Percentiles rank a stretch among this genome's conserved stretches.
Conservation (phyloP, 2,797 vertebrate genomes). For the Micrastur ruficollis region DNA sequence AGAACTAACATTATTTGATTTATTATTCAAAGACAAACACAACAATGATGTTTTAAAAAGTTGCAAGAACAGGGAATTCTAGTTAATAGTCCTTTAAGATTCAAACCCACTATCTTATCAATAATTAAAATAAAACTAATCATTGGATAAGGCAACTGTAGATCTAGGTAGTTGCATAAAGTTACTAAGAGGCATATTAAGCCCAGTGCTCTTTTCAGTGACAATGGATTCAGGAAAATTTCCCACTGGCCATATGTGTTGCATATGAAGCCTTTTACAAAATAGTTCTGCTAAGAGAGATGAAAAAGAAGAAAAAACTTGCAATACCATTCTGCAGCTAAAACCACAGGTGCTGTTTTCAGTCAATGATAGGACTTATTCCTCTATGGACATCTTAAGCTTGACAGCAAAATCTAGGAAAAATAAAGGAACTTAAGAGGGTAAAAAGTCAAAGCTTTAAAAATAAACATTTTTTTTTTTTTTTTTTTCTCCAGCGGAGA, state of each 20-base stretch:
- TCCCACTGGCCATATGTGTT: neutral
- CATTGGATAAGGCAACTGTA: neutral
- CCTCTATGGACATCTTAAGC: neutral
- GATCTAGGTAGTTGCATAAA: neutral
- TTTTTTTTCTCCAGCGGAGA: accelerated
- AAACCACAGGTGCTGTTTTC: neutral
- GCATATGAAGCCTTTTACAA: neutral
- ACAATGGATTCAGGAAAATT: neutral
- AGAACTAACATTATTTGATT: neutral
- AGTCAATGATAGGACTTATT: neutral
- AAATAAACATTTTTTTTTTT: neutral
- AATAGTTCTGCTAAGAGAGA: neutral
- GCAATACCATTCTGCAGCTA: neutral
- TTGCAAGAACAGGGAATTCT: neutral
- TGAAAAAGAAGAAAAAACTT: neutral
- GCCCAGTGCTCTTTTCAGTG: neutral
- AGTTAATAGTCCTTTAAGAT: neutral
- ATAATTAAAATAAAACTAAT: conserved; percentile 20
- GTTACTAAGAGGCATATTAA: neutral
- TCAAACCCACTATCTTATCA: neutral
- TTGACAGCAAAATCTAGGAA: neutral
- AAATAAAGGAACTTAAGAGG: neutral
- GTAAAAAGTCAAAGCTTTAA: neutral
- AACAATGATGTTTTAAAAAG: neutral
- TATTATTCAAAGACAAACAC: neutral